Percentiles rank a stretch among this genome's conserved stretches.
Evolutionary conservation across 2,797 vertebrate genomes (phyloP).

Genomic region (Tragelaphus oryx): DNA sequence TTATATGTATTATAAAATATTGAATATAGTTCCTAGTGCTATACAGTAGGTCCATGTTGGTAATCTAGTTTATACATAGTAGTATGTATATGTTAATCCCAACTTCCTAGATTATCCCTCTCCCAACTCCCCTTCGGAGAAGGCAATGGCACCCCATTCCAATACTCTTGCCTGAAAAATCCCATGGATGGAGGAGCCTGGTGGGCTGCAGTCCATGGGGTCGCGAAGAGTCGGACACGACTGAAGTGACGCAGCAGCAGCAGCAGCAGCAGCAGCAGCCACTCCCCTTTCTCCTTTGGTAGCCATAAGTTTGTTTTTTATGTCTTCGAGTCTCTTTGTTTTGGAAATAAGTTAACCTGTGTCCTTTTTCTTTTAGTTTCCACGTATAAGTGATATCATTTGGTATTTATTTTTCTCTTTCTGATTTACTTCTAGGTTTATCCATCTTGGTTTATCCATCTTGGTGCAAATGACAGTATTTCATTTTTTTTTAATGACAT

Average conservation of each 20-base stretch:
- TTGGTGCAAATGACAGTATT: neutral
- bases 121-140: neutral
- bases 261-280: neutral
- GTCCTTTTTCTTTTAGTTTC: neutral
- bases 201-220: no score
- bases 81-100: neutral
- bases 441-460: neutral
- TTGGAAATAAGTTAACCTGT: neutral
- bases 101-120: neutral
- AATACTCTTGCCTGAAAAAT: no score
- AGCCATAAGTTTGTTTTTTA: neutral
- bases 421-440: neutral
- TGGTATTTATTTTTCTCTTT: neutral
- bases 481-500: neutral
- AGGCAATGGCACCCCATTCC: no score
- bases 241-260: no score
- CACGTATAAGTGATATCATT: neutral
- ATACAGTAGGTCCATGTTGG: neutral
- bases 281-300: neutral
- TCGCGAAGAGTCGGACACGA: rapidly evolving
- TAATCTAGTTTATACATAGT: neutral
- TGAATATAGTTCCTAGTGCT: neutral
- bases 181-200: no score
- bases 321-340: neutral
- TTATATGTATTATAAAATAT: neutral